phyloP scores from a whole-genome alignment of 2,888 invertebrate genomes.

The Phymatocera aterrima region DNA sequence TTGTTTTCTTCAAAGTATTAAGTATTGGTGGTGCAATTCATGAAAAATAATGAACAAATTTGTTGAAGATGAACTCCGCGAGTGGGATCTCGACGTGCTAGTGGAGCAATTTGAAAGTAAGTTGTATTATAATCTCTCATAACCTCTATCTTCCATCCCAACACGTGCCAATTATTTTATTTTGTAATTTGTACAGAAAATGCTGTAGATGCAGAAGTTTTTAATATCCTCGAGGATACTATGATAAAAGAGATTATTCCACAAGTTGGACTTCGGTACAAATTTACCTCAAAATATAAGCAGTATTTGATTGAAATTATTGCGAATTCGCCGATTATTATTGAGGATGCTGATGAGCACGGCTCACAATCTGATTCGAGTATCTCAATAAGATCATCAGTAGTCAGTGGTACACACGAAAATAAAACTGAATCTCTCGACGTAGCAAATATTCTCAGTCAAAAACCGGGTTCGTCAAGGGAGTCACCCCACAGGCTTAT shows the following conservation, averaged over 20 bases:
- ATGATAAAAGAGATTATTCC: not conserved
- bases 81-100: not conserved
- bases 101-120: not conserved
- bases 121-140: not conserved
- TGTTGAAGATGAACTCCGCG: not conserved
- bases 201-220: not conserved
- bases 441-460: too few relatives aligned
- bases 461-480: too few relatives aligned
- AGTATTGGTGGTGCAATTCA: not conserved
- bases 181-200: not conserved
- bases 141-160: not conserved
- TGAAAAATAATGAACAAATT: not conserved
- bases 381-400: too few relatives aligned
- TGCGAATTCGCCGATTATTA: too few relatives aligned
- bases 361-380: too few relatives aligned
- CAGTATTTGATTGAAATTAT: too few relatives aligned
- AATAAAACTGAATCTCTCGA: too few relatives aligned
- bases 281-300: too few relatives aligned
- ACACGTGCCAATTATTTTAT: not conserved
- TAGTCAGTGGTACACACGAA: too few relatives aligned
- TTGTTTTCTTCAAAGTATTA: not conserved
- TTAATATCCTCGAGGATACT: not conserved
- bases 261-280: too few relatives aligned
- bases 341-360: too few relatives aligned
- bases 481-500: too few relatives aligned